Evolutionary conservation across 2,797 vertebrate species (phyloP), one percentile per base, ranked within the genome.

Genomic region (Scomberomorus guttatus): DNA sequence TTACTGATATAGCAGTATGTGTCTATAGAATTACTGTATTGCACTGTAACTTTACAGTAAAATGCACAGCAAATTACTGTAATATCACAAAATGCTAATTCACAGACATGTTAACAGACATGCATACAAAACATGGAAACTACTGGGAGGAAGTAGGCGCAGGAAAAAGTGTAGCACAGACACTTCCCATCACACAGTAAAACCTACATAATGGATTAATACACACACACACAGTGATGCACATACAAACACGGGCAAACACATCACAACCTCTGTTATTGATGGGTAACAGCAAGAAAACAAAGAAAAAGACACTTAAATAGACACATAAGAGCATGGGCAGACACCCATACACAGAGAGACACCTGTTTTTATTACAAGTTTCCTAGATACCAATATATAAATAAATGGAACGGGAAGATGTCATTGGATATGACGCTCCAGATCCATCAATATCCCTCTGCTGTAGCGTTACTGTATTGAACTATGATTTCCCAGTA

Each of bases 121-220:
- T 25, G 24, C 10, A 32, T 78, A 72, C 67, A 82, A 81, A 89
- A 83, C 67, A 86, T 79, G 82, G 82, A 87, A 90, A 91, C 72
- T 79, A 85, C 77, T 46, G 22, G 72, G 48, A 56, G 72, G 69
- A 86, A 82, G 58, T 80, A 55, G 25, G 22, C 65, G 64, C 68
- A 74, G 79, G 78, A 77, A 86, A 83, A 75, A 50, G 29, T 24
- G 54, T 25, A 18, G 67, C 44, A 58, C 29, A 79, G 25, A 70
- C 73, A 42, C 67, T 80, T 89, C 61, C 68, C 58, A 62, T 55
- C 70, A 68, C 48, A 76, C 51, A 50, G 29, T 34, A 20, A 62
- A 54, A 24, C 34, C 5, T 24, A 20, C 2, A 1, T 8, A 52
- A 18, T 46, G 22, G 15, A 66, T 51, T 63, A 34, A 48, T 1